Evolutionary conservation across 2,888 invertebrate species (phyloP).

Genomic region (Plutella xylostella): DNA sequence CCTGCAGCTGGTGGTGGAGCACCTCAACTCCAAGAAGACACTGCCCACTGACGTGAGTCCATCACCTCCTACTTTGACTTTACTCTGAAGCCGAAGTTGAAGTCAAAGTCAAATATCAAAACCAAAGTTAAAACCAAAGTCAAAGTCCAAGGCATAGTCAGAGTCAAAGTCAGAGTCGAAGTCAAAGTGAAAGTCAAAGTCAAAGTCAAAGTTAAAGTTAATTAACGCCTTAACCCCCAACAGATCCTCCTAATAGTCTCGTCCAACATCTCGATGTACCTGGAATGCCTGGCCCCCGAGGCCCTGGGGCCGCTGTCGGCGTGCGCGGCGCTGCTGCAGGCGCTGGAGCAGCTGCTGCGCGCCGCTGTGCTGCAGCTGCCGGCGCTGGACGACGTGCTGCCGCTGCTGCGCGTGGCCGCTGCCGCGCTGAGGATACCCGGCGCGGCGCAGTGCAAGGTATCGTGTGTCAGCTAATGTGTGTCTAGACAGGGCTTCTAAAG

Average conservation of each 20-base stretch:
- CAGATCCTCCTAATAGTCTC: slow-evolving; percentile 80
- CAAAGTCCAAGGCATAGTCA: no score
- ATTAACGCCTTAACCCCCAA: neutral
- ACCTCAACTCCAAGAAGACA: slow-evolving; percentile 61
- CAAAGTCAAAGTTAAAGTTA: no score
- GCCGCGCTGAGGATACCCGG: slow-evolving; percentile 87
- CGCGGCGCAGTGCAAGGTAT: slow-evolving; percentile 82
- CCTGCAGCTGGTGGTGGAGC: slow-evolving; percentile 88
- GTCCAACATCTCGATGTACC: slow-evolving; percentile 92
- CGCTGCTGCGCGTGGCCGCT: slow-evolving; percentile 80
- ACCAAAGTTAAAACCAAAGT: no score
- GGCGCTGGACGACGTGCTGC: slow-evolving; percentile 77
- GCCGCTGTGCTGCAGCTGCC: slow-evolving; percentile 77
- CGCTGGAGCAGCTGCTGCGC: slow-evolving; percentile 89
- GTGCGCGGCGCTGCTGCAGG: slow-evolving; percentile 81
- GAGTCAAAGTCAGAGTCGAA: no score
- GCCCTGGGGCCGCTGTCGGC: slow-evolving; percentile 77
- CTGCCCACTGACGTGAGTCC: slow-evolving; percentile 54
- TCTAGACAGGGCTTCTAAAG: no score
- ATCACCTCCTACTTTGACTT: no score
- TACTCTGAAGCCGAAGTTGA: no score
- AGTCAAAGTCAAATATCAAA: no score
- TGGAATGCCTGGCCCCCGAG: slow-evolving; percentile 91
- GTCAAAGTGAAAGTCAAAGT: no score
- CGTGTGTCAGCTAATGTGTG: neutral